Conservation (phyloP, 2,888 invertebrate genomes). For the Acrobasis consociella region DNA sequence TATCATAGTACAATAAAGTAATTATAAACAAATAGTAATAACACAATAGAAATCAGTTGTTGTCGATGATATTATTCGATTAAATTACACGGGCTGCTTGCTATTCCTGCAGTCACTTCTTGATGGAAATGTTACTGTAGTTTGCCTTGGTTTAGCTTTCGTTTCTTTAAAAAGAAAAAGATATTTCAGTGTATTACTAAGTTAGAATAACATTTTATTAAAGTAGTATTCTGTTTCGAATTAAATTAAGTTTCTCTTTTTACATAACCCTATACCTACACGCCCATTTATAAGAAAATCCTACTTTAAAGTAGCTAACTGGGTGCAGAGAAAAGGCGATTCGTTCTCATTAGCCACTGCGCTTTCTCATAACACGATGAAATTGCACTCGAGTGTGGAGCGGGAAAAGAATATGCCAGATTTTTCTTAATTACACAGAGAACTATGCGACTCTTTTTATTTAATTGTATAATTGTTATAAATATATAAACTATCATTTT, state of each 20-base stretch:
- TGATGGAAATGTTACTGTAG: neutral
- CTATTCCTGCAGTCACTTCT: neutral
- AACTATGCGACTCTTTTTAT: neutral
- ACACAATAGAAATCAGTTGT: too few species aligned
- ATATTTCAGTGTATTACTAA: neutral
- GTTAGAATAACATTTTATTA: constrained; percentile 28
- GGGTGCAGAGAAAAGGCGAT: constrained; percentile 61
- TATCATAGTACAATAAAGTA: too few species aligned
- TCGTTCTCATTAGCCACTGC: constrained; percentile 73
- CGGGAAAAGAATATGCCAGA: neutral
- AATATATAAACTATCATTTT: neutral
- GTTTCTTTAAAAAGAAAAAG: neutral
- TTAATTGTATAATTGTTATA: neutral
- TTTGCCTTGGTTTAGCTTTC: neutral
- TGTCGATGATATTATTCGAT: too few species aligned
- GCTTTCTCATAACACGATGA: constrained; percentile 66
- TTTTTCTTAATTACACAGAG: constrained; percentile 5
- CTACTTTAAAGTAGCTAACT: constrained; percentile 60
- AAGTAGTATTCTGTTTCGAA: too few species aligned
- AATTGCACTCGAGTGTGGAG: constrained; percentile 37
- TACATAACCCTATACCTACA: too few species aligned
- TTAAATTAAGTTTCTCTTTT: too few species aligned
- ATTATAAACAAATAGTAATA: too few species aligned
- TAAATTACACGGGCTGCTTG: too few species aligned
- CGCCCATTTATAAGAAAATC: constrained; percentile 49